Conservation (phyloP, 2,797 vertebrate species). For the Argyrosomus regius region DNA sequence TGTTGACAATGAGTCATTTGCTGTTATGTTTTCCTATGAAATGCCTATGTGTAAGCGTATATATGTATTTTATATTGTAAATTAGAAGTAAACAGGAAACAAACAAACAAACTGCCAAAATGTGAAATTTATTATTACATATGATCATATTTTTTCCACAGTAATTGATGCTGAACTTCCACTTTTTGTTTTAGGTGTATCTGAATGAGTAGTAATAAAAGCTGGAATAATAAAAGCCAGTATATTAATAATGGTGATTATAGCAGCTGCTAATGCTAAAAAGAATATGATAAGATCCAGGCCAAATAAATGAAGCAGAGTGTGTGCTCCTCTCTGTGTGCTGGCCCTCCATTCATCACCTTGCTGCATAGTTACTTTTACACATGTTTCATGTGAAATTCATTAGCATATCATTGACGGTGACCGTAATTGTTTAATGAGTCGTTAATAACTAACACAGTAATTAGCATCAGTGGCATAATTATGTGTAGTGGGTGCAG, state of each 20-base stretch:
- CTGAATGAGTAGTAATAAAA: constrained; percentile 2
- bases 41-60: not conserved
- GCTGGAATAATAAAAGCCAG: not conserved
- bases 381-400: constrained; percentile 74
- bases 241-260: constrained; percentile 21
- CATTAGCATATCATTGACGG: constrained; percentile 85
- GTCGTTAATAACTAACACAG: constrained; percentile 85
- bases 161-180: not conserved
- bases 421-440: constrained; percentile 87
- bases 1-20: not conserved
- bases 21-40: too few relatives aligned
- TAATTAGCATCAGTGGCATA: constrained; percentile 88
- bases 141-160: not conserved
- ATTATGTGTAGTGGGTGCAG: constrained; percentile 84
- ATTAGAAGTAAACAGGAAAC: not conserved
- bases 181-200: not conserved
- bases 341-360: constrained; percentile 61
- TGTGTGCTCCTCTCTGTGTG: constrained; percentile 17
- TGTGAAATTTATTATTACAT: not conserved
- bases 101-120: not conserved
- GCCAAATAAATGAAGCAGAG: not conserved
- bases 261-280: not conserved
- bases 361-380: constrained; percentile 60
- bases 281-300: constrained; percentile 19
- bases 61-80: too few relatives aligned